Base-by-base conservation (phyloP, 1,140 invertebrate species). In the Nasonia longicornis region DNA sequence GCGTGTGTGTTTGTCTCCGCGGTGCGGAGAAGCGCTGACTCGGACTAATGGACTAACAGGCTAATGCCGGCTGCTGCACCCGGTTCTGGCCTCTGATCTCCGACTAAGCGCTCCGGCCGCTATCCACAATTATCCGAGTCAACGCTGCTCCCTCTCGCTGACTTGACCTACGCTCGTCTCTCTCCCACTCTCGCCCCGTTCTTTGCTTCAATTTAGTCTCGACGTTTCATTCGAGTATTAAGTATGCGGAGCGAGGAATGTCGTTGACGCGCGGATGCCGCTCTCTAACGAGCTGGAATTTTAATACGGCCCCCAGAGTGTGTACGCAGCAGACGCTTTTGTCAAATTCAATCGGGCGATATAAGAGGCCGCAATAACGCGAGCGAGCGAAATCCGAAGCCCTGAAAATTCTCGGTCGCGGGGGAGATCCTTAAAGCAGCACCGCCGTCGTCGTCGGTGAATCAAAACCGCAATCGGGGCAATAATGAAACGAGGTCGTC, bases 101-200 rank as follows among this genome's bases (percentile, higher is more conserved):
- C 22, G 64, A 31, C 64, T 67, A 67, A 67, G 64, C 64, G 12
- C 0, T 66, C 83, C 64, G 12, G 29, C 66, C 83, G 83, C 80
- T 71, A 82, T 85, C 80, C 84, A 80, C 87, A 87, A 89, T 89
- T 88, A 89, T 87, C 86, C 83, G 84, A 87, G 87, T 88, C 87
- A 88, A 88, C 87, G 29, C 26, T 67, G 10, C 38, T 77, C 58
- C 4, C 31, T 35, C 35, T 10, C 12, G 29, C 64, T 12, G 14
- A 20, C 52, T 48, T 48, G 45, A 48, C 45, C 45, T 48, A 48
- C 45, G 45, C 14, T 26, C 10, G 8, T 11, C 52, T 81, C 64
- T 63, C 73, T 11, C 73, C 76, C 74, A 48, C 66, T 66, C 14
- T 80, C 63, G 38, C 38, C 38, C 8, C 38, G 38, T 42, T 69